Percentiles rank a stretch among this genome's conserved stretches.
Evolutionary conservation across 2,113 vertebrate genomes (phyloP).

Genomic region (Andinoacara biseriatus): DNA sequence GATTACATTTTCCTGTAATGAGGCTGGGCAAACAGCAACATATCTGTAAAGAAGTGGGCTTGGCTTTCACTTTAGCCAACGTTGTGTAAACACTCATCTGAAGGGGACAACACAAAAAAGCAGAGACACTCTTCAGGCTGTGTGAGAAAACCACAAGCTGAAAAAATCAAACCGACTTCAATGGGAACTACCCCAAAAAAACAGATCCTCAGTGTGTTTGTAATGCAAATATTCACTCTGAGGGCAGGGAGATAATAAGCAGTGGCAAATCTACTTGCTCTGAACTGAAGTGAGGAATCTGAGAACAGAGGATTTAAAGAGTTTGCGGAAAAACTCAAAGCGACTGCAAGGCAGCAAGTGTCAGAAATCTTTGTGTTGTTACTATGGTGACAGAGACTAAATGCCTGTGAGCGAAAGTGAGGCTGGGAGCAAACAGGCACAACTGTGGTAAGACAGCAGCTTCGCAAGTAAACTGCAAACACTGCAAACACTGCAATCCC

Average conservation of each 20-base stretch:
- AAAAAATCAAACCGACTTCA: conserved; percentile 33
- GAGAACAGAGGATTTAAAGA: conserved; percentile 39
- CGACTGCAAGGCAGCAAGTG: conserved; percentile 34
- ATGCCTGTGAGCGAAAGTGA: conserved; percentile 34
- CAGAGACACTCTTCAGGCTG: conserved; percentile 5
- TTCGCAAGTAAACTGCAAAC: conserved; percentile 55
- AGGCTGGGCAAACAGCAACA: conserved; percentile 11
- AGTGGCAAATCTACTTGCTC: conserved; percentile 29
- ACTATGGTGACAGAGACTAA: conserved; percentile 63
- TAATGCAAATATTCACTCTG: conserved; percentile 55
- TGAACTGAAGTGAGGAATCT: conserved; percentile 23
- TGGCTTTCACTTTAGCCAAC: conserved; percentile 12
- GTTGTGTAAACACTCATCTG: conserved; percentile 11
- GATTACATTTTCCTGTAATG: not conserved
- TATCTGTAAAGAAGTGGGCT: conserved; percentile 17
- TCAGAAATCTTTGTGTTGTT: conserved; percentile 64
- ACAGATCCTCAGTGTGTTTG: conserved; percentile 43
- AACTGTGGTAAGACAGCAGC: conserved; percentile 36
- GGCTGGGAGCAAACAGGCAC: conserved; percentile 47
- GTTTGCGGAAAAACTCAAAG: conserved; percentile 34
- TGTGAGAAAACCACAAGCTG: conserved; percentile 42
- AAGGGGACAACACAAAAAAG: conserved; percentile 18
- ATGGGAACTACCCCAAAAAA: not conserved
- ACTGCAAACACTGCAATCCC: conserved; percentile 65
- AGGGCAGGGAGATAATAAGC: conserved; percentile 27